phyloP scores from a whole-genome alignment of 2,888 invertebrate species.

The Phaedon cochleariae region DNA sequence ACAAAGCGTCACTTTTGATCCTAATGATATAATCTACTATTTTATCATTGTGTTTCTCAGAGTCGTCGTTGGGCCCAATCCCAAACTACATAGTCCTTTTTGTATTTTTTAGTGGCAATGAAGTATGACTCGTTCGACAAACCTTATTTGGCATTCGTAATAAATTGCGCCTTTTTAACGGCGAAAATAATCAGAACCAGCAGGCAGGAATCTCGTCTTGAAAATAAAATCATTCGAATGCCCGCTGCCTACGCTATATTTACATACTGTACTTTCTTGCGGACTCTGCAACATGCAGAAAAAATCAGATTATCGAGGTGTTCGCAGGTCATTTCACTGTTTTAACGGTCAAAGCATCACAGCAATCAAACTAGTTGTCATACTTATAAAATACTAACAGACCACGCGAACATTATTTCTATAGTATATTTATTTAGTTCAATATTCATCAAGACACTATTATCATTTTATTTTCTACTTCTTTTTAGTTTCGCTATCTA shows the following conservation, averaged over 20 bases:
- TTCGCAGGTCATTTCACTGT: not conserved
- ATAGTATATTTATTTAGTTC: no score
- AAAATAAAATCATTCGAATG: conserved; percentile 48
- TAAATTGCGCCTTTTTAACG: conserved; percentile 48
- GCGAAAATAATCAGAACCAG: conserved; percentile 51
- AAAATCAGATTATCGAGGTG: not conserved
- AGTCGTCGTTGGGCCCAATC: not conserved
- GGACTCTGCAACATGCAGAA: not conserved
- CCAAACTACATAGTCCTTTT: conserved; percentile 29
- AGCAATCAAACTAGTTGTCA: no score
- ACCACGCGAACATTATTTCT: no score
- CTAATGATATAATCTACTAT: no score
- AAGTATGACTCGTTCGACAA: conserved; percentile 42
- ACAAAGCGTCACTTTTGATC: no score
- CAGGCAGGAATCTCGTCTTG: conserved; percentile 48
- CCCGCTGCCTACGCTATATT: conserved; percentile 46
- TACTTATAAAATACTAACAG: no score
- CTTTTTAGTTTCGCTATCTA: no score
- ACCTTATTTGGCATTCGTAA: conserved; percentile 48
- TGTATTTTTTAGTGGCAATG: conserved; percentile 42
- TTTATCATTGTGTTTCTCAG: no score
- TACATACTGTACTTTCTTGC: conserved; percentile 40
- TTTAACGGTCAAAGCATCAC: no score
- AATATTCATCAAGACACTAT: no score
- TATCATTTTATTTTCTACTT: no score